These are phyloP conservation scores for Echinops telfairi DNA, from an alignment of 2,113 vertebrate species.

Conservation along the genomic window DNA sequence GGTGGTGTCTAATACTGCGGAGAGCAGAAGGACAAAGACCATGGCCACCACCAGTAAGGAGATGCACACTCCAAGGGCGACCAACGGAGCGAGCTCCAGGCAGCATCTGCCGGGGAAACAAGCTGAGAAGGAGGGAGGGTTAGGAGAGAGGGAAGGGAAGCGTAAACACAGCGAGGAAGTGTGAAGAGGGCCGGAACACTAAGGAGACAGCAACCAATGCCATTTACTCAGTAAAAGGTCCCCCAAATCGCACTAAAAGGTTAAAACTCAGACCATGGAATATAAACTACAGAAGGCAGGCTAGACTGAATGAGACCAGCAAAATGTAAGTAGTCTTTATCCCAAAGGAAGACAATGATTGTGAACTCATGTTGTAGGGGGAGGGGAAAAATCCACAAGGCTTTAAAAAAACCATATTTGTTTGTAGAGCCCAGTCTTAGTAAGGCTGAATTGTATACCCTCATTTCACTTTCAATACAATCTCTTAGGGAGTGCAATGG, in stretches of 20 bases:
- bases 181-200: too few species aligned
- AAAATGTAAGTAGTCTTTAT: slow-evolving; percentile 31
- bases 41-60: not conserved
- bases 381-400: not conserved
- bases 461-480: not conserved
- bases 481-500: not conserved
- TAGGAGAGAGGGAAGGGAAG: too few species aligned
- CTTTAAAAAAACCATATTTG: not conserved
- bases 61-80: too few species aligned
- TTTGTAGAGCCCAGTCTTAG: not conserved
- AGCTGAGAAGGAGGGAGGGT: too few species aligned
- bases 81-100: too few species aligned
- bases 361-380: not conserved
- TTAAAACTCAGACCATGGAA: not conserved
- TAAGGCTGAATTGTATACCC: too few species aligned
- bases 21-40: slow-evolving; percentile 36
- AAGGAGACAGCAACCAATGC: too few species aligned
- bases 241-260: too few species aligned
- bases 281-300: not conserved
- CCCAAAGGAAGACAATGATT: slow-evolving; percentile 11
- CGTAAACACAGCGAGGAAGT: too few species aligned
- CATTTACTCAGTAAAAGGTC: too few species aligned
- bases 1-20: not conserved
- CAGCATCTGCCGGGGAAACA: too few species aligned
- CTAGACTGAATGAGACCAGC: not conserved